These are phyloP conservation scores for Autographa gamma DNA, from an alignment of 2,888 invertebrate species.

Conservation along the genomic window DNA sequence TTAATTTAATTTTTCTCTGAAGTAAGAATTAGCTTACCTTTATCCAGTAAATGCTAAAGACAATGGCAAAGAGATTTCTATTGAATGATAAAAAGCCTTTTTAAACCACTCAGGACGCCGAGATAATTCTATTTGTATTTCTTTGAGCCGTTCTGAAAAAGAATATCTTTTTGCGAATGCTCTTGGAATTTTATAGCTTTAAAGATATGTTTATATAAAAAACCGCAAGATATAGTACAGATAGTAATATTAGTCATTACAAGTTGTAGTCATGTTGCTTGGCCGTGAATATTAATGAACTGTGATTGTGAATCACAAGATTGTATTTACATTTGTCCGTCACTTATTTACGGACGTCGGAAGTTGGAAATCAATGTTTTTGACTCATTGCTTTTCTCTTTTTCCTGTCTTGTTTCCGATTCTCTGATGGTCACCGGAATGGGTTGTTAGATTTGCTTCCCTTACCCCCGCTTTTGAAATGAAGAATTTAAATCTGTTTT, in stretches of 20 bases:
- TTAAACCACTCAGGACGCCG: background rate
- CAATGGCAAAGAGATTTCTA: background rate
- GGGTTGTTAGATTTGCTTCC: background rate
- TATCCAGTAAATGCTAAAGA: slow-evolving; percentile 2
- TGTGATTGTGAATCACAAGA: slow-evolving; percentile 65
- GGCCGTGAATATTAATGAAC: slow-evolving; percentile 63
- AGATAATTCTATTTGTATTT: background rate
- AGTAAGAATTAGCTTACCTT: slow-evolving; percentile 4
- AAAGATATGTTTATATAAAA: slow-evolving; percentile 16
- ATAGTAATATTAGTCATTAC: slow-evolving; percentile 60
- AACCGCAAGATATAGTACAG: slow-evolving; percentile 22
- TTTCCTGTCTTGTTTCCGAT: background rate
- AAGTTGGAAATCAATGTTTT: slow-evolving; percentile 11
- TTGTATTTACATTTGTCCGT: slow-evolving; percentile 35
- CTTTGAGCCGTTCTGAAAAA: background rate
- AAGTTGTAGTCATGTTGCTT: slow-evolving; percentile 43
- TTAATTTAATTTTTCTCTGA: background rate
- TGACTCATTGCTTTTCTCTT: slow-evolving; percentile 16
- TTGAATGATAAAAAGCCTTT: background rate
- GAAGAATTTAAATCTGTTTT: too few relatives aligned
- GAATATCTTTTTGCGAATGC: background rate
- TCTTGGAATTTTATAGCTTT: slow-evolving; percentile 13
- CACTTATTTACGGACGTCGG: background rate
- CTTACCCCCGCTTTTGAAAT: too few relatives aligned
- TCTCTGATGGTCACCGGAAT: background rate